phyloP scores from a whole-genome alignment of 23 tunicate genomes.

The Botrylloides violaceus region DNA sequence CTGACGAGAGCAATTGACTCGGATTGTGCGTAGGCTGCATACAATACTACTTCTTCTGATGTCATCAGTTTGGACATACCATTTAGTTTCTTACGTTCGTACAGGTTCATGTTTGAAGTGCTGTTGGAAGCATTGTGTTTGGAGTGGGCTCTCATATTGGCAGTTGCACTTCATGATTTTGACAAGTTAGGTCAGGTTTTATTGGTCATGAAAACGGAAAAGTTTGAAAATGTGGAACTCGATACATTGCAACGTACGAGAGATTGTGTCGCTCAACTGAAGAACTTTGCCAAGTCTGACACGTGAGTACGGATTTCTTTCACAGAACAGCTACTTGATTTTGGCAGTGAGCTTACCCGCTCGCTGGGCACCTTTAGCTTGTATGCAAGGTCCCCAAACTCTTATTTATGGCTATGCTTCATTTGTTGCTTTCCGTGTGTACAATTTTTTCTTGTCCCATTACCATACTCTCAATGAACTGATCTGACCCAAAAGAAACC shows the following conservation, averaged over 20 bases:
- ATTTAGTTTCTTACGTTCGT: background rate
- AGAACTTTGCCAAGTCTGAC: constrained; percentile 66
- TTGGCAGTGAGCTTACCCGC: too few species aligned
- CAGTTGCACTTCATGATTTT: background rate
- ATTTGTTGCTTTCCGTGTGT: too few species aligned
- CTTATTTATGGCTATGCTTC: too few species aligned
- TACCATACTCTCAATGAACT: too few species aligned
- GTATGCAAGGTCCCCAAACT: too few species aligned
- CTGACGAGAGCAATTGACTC: too few species aligned
- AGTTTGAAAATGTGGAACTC: constrained; percentile 27
- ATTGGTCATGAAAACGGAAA: background rate
- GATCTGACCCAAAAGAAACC: too few species aligned
- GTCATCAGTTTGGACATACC: background rate
- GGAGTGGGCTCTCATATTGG: constrained; percentile 82
- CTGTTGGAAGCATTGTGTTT: constrained; percentile 63
- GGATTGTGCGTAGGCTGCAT: too few species aligned
- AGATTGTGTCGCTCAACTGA: constrained; percentile 43
- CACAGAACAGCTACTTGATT: too few species aligned
- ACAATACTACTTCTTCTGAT: too few species aligned
- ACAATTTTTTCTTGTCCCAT: too few species aligned
- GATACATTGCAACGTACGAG: constrained; percentile 73
- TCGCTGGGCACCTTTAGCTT: too few species aligned
- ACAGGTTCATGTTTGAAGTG: constrained; percentile 66
- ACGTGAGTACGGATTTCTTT: constrained; percentile 44
- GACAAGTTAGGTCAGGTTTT: background rate